These are phyloP conservation scores for Peribatodes rhomboidaria DNA, from an alignment of 2,888 invertebrate species.

Conservation along the genomic window DNA sequence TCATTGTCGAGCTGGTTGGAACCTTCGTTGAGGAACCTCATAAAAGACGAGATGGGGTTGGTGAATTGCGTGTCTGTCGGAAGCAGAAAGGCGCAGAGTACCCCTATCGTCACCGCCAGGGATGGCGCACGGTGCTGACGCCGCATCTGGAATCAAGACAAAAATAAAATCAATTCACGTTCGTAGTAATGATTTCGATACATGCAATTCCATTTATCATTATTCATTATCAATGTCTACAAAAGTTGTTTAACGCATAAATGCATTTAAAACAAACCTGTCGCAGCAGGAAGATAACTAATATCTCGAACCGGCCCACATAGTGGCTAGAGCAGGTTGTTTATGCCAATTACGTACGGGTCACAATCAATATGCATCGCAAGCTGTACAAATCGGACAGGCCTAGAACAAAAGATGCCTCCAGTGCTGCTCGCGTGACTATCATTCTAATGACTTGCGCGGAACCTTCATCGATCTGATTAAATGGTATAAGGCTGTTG, in stretches of 20 bases:
- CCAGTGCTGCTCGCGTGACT: slow-evolving; percentile 26
- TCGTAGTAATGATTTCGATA: neutral
- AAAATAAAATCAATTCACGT: slow-evolving; percentile 1
- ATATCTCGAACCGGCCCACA: neutral
- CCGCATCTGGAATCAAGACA: slow-evolving; percentile 74
- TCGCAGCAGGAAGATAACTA: slow-evolving; percentile 14
- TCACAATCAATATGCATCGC: slow-evolving; percentile 26
- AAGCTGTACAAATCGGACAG: slow-evolving; percentile 17
- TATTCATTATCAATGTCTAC: neutral
- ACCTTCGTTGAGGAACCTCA: slow-evolving; percentile 85
- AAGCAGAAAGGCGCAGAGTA: slow-evolving; percentile 60
- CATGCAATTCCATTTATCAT: neutral
- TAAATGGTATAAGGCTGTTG: slow-evolving; percentile 31
- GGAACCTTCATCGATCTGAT: slow-evolving; percentile 31
- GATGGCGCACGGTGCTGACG: slow-evolving; percentile 58
- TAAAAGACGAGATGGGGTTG: slow-evolving; percentile 80
- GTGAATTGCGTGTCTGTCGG: slow-evolving; percentile 63
- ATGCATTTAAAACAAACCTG: neutral
- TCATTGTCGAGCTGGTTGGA: slow-evolving; percentile 81
- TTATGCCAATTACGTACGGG: slow-evolving; percentile 31
- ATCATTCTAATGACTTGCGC: slow-evolving; percentile 25
- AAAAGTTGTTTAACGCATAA: neutral
- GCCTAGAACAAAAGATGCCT: slow-evolving; percentile 34
- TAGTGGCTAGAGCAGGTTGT: slow-evolving; percentile 5
- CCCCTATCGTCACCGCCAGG: slow-evolving; percentile 61